Evolutionary conservation across 2,113 vertebrate species (phyloP).

Genomic region (Tachysurus fulvidraco): DNA sequence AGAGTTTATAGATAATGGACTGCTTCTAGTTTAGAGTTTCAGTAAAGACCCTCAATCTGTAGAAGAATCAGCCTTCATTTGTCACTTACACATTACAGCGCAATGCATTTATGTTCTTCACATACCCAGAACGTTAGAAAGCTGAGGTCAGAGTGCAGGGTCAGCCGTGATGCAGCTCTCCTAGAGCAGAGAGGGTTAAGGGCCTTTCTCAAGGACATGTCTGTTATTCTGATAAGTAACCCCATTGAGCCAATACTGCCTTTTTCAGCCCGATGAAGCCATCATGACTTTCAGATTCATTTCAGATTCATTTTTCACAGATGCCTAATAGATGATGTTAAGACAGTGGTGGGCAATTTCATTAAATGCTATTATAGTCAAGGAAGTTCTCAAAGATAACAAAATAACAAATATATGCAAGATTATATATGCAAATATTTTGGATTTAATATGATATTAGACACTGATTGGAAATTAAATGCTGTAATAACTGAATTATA

Average conservation of each 20-base stretch:
- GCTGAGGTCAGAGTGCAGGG: no score
- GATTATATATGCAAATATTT: not conserved
- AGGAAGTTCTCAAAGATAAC: not conserved
- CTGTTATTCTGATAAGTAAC: no score
- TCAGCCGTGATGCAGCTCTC: no score
- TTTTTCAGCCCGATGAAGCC: not conserved
- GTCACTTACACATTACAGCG: no score
- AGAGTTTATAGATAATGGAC: not conserved
- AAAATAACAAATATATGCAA: not conserved
- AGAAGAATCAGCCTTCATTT: no score
- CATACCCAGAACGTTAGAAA: no score
- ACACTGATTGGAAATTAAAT: not conserved
- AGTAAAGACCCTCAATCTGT: not conserved
- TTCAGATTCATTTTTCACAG: not conserved
- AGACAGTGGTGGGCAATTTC: not conserved
- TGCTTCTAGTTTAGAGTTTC: not conserved
- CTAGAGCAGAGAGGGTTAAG: no score
- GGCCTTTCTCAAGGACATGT: no score
- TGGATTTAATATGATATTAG: not conserved
- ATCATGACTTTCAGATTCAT: not conserved
- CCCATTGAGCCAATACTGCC: no score
- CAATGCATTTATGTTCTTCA: no score
- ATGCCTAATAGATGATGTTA: constrained; percentile 1
- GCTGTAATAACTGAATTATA: not conserved
- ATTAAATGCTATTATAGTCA: not conserved